A percentile compares a stretch with the other conserved stretches of the same genome.
These are phyloP conservation scores for Euproctis similis DNA, from an alignment of 2,888 invertebrate species.

Conservation along the genomic window DNA sequence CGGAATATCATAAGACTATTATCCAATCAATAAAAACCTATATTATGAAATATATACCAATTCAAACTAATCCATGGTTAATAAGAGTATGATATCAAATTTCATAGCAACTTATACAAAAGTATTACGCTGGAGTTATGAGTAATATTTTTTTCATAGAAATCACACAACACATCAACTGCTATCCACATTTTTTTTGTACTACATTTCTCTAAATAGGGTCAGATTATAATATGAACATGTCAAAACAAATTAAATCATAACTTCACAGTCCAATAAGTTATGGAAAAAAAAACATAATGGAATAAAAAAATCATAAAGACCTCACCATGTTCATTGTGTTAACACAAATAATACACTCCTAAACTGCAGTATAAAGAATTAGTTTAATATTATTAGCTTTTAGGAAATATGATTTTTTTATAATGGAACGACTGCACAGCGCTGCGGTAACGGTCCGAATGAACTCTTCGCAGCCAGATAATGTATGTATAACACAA, in stretches of 20 bases:
- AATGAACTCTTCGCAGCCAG: constrained; percentile 55
- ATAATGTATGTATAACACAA: constrained; percentile 51
- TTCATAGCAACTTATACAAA: constrained; percentile 29
- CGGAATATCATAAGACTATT: constrained; percentile 15
- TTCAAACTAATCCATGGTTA: constrained; percentile 32
- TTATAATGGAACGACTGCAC: constrained; percentile 53
- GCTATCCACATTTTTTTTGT: constrained; percentile 3
- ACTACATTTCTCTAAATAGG: constrained; percentile 26
- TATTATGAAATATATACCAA: constrained; percentile 20
- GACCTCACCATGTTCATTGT: constrained; percentile 73
- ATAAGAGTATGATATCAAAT: constrained; percentile 42
- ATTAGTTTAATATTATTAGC: constrained; percentile 40
- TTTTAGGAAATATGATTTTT: constrained; percentile 37
- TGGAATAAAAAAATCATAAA: constrained; percentile 52
- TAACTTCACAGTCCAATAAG: constrained; percentile 65
- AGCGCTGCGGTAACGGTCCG: constrained; percentile 42
- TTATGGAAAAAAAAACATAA: constrained; percentile 42
- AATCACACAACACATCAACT: too few species aligned
- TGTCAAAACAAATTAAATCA: constrained; percentile 75
- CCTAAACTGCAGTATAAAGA: constrained; percentile 43
- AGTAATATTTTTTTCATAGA: too few species aligned
- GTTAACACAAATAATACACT: constrained; percentile 56
- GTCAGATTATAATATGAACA: constrained; percentile 48
- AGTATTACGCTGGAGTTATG: constrained; percentile 11
- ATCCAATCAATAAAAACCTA: constrained; percentile 14